Evolutionary conservation across 2,113 vertebrate genomes (phyloP).

Genomic region (Thamnaconus septentrionalis): DNA sequence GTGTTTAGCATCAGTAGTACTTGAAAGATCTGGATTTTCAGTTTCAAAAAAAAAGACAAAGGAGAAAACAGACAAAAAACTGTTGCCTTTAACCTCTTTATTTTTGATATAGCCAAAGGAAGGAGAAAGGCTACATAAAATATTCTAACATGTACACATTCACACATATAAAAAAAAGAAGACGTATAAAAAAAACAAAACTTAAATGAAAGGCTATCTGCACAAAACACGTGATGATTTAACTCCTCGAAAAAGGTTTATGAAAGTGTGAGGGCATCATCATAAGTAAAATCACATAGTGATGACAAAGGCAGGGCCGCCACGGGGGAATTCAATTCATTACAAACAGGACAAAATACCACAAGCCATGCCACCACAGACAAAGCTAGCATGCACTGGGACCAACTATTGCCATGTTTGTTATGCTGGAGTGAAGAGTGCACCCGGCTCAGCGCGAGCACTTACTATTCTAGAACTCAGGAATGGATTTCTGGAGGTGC

Average conservation of each 20-base stretch:
- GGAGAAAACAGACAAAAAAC: neutral
- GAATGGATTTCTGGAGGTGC: neutral
- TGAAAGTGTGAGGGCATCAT: conserved; percentile 41
- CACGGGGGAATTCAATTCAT: neutral
- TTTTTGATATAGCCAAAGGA: conserved; percentile 71
- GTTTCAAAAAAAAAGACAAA: neutral
- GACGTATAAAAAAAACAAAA: conserved; percentile 34
- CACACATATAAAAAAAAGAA: conserved; percentile 64
- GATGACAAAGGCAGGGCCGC: neutral
- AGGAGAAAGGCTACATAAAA: conserved; percentile 41
- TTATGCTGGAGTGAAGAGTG: conserved; percentile 29
- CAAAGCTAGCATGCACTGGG: conserved; percentile 55
- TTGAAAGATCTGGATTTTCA: too few relatives aligned
- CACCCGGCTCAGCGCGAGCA: conserved; percentile 36
- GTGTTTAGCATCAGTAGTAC: too few relatives aligned
- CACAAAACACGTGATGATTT: conserved; percentile 40
- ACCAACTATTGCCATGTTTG: conserved; percentile 29
- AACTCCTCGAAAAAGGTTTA: conserved; percentile 47
- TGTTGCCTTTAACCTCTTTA: conserved; percentile 33
- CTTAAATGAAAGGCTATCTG: conserved; percentile 58
- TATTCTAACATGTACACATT: conserved; percentile 71
- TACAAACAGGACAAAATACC: conserved; percentile 56
- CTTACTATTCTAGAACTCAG: neutral
- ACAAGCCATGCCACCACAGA: conserved; percentile 27
- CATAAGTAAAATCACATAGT: neutral